Percentiles rank a stretch among this genome's conserved stretches.
phyloP scores from a whole-genome alignment of 2,888 invertebrate genomes.

The Thumatha senex region DNA sequence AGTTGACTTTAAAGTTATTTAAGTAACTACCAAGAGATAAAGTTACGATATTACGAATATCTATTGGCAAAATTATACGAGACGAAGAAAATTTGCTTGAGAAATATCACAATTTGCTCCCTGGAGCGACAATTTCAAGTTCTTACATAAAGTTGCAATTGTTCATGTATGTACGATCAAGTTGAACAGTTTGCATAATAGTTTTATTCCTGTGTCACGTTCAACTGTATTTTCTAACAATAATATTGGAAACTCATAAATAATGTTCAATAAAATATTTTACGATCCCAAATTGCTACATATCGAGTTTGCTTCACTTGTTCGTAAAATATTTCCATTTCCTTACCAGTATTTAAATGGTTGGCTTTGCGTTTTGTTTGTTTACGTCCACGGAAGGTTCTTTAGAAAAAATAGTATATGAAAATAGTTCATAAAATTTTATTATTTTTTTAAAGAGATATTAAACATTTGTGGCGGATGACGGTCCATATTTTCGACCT shows the following conservation, averaged over 20 bases:
- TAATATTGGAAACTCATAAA: slow-evolving; percentile 54
- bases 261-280: slow-evolving; percentile 50
- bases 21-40: neutral
- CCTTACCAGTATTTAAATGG: slow-evolving; percentile 14
- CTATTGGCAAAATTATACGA: slow-evolving; percentile 10
- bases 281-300: slow-evolving; percentile 35
- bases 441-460: too few relatives aligned
- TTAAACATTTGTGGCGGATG: too few relatives aligned
- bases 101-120: slow-evolving; percentile 46
- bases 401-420: neutral
- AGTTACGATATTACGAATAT: slow-evolving; percentile 2
- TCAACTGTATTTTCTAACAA: slow-evolving; percentile 49
- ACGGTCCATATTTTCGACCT: too few relatives aligned
- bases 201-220: slow-evolving; percentile 70
- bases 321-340: slow-evolving; percentile 21
- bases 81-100: slow-evolving; percentile 24
- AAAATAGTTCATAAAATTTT: too few relatives aligned
- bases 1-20: too few relatives aligned
- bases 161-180: slow-evolving; percentile 57
- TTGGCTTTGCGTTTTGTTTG: neutral
- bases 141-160: slow-evolving; percentile 58
- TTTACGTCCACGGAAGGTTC: too few relatives aligned
- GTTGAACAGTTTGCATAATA: slow-evolving; percentile 68
- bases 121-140: slow-evolving; percentile 47
- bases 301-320: slow-evolving; percentile 19